Conservation (phyloP, 2,797 vertebrate species). For the Macrochelys suwanniensis region DNA sequence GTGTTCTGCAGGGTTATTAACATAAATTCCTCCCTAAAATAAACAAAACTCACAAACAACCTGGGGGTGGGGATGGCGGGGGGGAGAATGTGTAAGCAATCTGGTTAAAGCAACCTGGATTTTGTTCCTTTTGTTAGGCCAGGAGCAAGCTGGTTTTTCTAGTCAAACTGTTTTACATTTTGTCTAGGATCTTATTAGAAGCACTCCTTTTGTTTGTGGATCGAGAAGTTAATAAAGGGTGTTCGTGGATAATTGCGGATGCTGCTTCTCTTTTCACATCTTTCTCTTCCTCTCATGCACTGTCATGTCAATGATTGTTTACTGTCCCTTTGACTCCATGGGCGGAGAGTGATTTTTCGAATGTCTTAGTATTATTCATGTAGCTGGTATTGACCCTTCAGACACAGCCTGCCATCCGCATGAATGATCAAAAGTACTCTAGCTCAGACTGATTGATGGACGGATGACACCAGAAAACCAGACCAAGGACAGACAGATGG, state of each 20-base stretch:
- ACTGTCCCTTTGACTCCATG: background rate
- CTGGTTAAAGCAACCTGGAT: background rate
- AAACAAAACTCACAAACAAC: background rate
- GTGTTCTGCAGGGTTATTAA: background rate
- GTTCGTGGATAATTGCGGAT: background rate
- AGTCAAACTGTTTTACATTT: background rate
- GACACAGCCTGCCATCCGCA: background rate
- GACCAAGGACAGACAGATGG: background rate
- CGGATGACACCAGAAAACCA: background rate
- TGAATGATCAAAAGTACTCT: background rate
- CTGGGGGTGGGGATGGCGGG: background rate
- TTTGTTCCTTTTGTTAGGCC: background rate
- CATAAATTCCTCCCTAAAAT: background rate
- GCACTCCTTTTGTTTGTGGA: background rate
- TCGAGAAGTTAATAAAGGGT: background rate
- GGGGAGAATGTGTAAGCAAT: background rate
- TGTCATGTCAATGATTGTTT: background rate
- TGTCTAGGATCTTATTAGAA: background rate
- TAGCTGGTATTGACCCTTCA: background rate
- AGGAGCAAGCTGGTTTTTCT: background rate
- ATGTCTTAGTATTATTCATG: background rate
- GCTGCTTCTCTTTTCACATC: background rate
- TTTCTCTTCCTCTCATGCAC: background rate
- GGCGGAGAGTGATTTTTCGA: background rate
- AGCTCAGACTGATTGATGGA: background rate